Evolutionary conservation across 2,113 vertebrate species (phyloP), one percentile per base, ranked within the genome.

Genomic region (Chlamydotis undulata): DNA sequence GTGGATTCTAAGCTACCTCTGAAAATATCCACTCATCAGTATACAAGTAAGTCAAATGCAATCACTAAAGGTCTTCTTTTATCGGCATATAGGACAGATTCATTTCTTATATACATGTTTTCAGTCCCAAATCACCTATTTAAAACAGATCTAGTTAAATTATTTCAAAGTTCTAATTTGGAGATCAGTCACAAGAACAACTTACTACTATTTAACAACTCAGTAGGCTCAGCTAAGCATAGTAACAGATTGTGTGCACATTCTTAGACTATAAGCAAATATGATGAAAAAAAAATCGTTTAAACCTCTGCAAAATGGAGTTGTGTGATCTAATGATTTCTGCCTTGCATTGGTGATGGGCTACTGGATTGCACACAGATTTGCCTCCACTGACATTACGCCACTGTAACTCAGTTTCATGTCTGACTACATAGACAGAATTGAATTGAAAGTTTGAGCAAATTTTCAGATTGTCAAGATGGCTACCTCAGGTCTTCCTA

Each of bases 341-440:
- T 89, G 73, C 55, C 50, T 91, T 89, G 76, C 74, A 31, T 41
- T 91, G 78, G 52, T 75, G 80, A 87, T 43, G 68, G 68, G 68
- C 83, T 93, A 69, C 73, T 77, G 55, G 68, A 69, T 15, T 64
- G 89, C 52, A 79, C 57, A 83, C 39, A 82, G 67, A 85, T 77
- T 91, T 0, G 0, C 89, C 69, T 87, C 63, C 73, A 81, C 76
- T 57, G 71, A 87, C 64, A 74, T 89, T 83, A 83, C 94, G 52
- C 24, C 64, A 53, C 59, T 70, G 89, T 63, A 96, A 95, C 83
- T 94, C 73, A 80, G 78, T 93, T 96, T 96, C 64, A 73, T 91
- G 76, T 95, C 89, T 95, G 91, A 90, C 87, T 89, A 93, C 80
- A 9, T 69, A 67, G 71, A 65, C 35, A 89, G 73, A 93, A 88